Conservation (phyloP, 2,797 vertebrate species). For the Danio choprae region DNA sequence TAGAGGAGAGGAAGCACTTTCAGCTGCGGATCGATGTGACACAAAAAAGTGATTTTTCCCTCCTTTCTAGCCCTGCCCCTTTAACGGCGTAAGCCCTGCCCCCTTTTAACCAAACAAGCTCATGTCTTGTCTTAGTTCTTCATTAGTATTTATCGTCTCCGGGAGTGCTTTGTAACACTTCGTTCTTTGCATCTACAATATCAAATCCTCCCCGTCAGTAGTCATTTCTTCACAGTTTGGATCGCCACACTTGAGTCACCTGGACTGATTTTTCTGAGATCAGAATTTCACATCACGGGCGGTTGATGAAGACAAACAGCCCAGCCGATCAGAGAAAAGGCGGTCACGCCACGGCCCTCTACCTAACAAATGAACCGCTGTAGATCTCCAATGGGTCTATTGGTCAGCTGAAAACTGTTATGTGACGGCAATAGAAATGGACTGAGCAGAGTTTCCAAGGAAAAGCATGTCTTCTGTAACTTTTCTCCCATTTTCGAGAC, state of each 20-base stretch:
- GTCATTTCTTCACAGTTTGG: neutral
- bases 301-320: neutral
- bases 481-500: conserved; percentile 9
- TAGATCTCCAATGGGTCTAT: neutral
- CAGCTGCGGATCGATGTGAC: neutral
- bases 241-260: conserved; percentile 7
- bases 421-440: conserved; percentile 4
- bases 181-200: neutral
- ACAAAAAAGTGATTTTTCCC: no score
- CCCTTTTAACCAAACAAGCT: neutral
- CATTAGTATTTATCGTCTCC: conserved; percentile 14
- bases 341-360: neutral
- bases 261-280: neutral
- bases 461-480: conserved; percentile 21
- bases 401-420: conserved; percentile 9
- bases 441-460: neutral
- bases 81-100: conserved; percentile 19
- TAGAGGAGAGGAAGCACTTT: neutral
- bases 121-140: conserved; percentile 8
- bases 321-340: neutral
- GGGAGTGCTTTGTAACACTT: conserved; percentile 28
- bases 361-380: conserved; percentile 9
- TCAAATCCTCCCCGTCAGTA: conserved; percentile 22
- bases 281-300: neutral
- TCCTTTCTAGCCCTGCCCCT: conserved; percentile 41